Evolutionary conservation across 2,797 vertebrate genomes (phyloP), one percentile per base, ranked within the genome.

Genomic region (Eupleurogrammus muticus): DNA sequence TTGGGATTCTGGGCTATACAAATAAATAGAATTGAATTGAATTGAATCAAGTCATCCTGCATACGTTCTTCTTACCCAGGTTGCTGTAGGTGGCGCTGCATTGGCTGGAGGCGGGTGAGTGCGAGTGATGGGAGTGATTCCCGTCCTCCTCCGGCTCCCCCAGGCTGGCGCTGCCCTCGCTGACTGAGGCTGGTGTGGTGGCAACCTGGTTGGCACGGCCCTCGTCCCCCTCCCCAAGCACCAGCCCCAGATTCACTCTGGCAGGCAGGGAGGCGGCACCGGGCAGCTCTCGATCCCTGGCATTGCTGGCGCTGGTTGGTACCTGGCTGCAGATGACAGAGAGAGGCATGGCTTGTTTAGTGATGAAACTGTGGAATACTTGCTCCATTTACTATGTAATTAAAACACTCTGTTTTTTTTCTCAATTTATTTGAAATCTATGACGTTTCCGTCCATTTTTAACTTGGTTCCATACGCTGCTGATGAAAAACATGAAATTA

Each of bases 31-130:
- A n/a, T n/a, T n/a, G n/a, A n/a, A n/a, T n/a, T n/a, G n/a, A n/a
- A n/a, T n/a, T n/a, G n/a, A n/a, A n/a, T n/a, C 6, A 32, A 16
- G 13, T 12, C 2, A 40, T 48, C 6, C 48, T 28, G 0, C 0
- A 2, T 19, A 10, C 32, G 19, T 50, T 0, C 0, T 4, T 86
- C 95, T 95, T 92, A 98, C 97, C 97, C 73, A 99, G 83, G 80
- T 99, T 99, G 92, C 96, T 97, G 89, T 99, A 99, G 0, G 97
- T 99, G 84, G 97, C 97, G 60, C 97, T 96, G 90, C 95, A 96
- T 63, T 94, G 88, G 70, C 94, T 96, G 73, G 95, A 80, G 48
- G 95, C 93, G 1, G 94, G 80, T 9, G 96, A 95, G 82, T 91
- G 82, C 8, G 95, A 93, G 83, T 83, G 66, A 60, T 86, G 82